phyloP scores from a whole-genome alignment of 2,113 vertebrate species.

The Acanthochromis polyacanthus region DNA sequence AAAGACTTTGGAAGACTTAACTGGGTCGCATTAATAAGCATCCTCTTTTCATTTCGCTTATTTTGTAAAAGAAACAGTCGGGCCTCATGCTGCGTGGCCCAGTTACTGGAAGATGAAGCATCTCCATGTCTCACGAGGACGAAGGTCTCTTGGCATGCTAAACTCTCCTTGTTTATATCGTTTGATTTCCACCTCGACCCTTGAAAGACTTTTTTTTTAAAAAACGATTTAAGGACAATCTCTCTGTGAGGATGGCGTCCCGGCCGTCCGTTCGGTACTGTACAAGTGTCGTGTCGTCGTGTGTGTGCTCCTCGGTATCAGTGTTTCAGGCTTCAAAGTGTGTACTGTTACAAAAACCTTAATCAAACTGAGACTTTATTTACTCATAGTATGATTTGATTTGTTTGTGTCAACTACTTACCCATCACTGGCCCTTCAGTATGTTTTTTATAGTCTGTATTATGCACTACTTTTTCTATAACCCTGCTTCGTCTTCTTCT shows the following conservation, averaged over 20 bases:
- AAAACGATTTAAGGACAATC: slow-evolving; percentile 92
- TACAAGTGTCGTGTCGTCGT: slow-evolving; percentile 78
- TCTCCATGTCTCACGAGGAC: slow-evolving; percentile 21
- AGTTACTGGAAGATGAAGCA: slow-evolving; percentile 10
- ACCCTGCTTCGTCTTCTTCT: slow-evolving; percentile 84
- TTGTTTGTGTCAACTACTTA: slow-evolving; percentile 69
- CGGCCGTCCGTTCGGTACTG: slow-evolving; percentile 91
- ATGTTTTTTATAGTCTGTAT: slow-evolving; percentile 91
- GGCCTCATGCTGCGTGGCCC: slow-evolving; percentile 3
- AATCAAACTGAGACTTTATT: slow-evolving; percentile 51
- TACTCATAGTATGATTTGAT: slow-evolving; percentile 41
- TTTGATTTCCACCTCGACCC: slow-evolving; percentile 57
- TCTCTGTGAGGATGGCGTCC: slow-evolving; percentile 86
- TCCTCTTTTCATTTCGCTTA: neutral
- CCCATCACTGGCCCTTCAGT: slow-evolving; percentile 65
- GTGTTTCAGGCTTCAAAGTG: slow-evolving; percentile 64
- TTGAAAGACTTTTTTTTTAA: slow-evolving; percentile 36
- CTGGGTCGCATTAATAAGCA: slow-evolving; percentile 8
- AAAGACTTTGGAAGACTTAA: slow-evolving; percentile 4
- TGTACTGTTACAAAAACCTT: slow-evolving; percentile 68
- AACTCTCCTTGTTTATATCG: slow-evolving; percentile 72
- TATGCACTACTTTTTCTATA: slow-evolving; percentile 92
- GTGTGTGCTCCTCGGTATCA: slow-evolving; percentile 62
- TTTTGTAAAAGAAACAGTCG: slow-evolving; percentile 33
- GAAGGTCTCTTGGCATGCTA: slow-evolving; percentile 57